Conservation (phyloP, 2,113 vertebrate genomes). For the Cacatua alba region DNA sequence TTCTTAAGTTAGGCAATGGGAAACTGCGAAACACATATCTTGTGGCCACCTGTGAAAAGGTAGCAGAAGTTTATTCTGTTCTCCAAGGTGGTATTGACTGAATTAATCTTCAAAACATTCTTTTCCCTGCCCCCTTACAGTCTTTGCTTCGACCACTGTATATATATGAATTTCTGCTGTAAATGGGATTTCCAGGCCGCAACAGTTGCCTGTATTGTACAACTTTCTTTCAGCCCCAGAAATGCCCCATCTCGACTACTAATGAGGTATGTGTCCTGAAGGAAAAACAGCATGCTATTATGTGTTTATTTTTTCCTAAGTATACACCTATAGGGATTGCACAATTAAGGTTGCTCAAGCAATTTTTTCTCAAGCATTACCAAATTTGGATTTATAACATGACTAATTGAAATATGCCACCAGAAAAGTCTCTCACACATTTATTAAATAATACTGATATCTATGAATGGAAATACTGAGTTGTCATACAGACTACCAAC, state of each 20-base stretch:
- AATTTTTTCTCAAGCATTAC: neutral
- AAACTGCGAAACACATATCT: neutral
- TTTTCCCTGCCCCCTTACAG: fast-evolving
- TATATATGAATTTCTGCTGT: neutral
- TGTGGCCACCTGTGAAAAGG: neutral
- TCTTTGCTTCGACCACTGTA: neutral
- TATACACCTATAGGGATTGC: neutral
- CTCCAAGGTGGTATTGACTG: neutral
- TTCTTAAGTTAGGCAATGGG: neutral
- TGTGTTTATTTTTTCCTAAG: neutral
- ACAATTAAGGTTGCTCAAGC: neutral
- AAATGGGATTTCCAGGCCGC: neutral
- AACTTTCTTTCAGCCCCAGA: neutral
- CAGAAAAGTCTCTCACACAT: neutral
- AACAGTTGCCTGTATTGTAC: fast-evolving
- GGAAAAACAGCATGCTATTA: neutral
- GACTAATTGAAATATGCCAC: neutral
- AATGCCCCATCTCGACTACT: neutral
- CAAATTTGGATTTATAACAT: neutral
- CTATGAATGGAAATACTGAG: neutral
- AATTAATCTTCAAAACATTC: neutral
- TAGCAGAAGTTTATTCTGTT: neutral
- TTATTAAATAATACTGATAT: neutral
- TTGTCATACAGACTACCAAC: neutral
- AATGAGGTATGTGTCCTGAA: neutral